Percentiles rank a stretch among this genome's conserved stretches.
Conservation (phyloP, 2,888 invertebrate species). For the Philhelius pedissequus region DNA sequence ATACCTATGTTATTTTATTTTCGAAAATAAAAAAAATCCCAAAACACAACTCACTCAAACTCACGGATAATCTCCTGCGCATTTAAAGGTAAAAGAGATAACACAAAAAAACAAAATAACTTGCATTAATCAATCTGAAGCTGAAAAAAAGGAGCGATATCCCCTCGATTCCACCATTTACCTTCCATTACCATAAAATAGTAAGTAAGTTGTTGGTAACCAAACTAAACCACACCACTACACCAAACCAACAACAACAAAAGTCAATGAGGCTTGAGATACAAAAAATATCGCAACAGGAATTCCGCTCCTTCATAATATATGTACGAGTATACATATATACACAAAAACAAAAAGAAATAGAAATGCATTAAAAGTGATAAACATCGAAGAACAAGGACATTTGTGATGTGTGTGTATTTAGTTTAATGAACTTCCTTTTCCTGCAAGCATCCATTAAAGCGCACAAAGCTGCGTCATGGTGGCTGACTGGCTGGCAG, state of each 20-base stretch:
- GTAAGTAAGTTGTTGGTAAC: constrained; percentile 1
- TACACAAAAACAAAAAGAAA: constrained; percentile 1
- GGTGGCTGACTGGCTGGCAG: constrained; percentile 11
- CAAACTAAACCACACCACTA: neutral
- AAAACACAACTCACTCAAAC: constrained; percentile 36
- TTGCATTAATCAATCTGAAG: constrained; percentile 64
- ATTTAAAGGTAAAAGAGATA: constrained; percentile 24
- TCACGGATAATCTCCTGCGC: neutral
- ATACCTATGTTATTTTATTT: neutral
- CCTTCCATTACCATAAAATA: constrained; percentile 68
- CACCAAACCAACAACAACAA: neutral
- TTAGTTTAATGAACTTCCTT: constrained; percentile 67
- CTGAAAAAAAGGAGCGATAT: constrained; percentile 10
- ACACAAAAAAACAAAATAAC: constrained; percentile 52
- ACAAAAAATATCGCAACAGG: neutral
- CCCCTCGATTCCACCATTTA: constrained; percentile 53
- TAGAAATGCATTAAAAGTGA: constrained; percentile 56
- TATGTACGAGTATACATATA: neutral
- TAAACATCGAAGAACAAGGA: constrained; percentile 68
- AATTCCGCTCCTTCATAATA: neutral
- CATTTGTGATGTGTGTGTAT: constrained; percentile 51
- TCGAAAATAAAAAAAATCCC: neutral
- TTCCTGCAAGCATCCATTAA: constrained; percentile 36
- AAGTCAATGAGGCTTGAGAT: neutral
- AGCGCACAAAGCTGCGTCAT: constrained; percentile 49